Percentiles rank a stretch among this genome's conserved stretches.
Evolutionary conservation across 2,797 vertebrate genomes (phyloP).

Genomic region (Paguma larvata): DNA sequence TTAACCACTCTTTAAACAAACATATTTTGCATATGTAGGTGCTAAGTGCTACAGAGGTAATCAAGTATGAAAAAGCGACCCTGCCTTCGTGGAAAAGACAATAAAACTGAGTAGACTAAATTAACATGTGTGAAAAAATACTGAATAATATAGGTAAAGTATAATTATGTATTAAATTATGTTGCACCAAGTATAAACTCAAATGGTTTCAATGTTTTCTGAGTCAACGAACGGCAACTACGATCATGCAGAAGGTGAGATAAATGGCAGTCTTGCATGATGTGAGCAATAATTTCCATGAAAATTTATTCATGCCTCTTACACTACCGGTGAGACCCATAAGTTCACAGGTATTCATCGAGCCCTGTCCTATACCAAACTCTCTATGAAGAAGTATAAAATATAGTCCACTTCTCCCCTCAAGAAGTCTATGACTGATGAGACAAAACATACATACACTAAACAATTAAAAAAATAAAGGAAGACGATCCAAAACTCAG

Average conservation of each 20-base stretch:
- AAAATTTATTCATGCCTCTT: neutral
- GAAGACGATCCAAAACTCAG: neutral
- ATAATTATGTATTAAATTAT: conserved; percentile 25
- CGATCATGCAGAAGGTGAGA: neutral
- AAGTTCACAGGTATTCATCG: neutral
- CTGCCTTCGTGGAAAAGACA: conserved; percentile 5
- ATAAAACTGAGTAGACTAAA: neutral
- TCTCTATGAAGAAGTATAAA: neutral
- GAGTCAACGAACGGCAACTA: neutral
- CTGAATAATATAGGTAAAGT: neutral
- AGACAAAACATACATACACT: neutral
- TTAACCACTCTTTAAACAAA: neutral
- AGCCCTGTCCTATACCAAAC: neutral
- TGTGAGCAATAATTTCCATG: neutral
- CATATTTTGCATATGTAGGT: neutral
- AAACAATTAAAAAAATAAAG: neutral
- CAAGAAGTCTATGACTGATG: neutral
- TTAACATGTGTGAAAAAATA: neutral
- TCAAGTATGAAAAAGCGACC: neutral
- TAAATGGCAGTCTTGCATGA: neutral
- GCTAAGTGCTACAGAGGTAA: neutral
- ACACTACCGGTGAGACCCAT: neutral
- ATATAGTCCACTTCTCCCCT: neutral
- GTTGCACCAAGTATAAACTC: neutral
- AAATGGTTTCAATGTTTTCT: neutral